A percentile compares a stretch with the other conserved stretches of the same genome.
Conservation (phyloP, 1,140 invertebrate species). For the Brachionus rubens region DNA sequence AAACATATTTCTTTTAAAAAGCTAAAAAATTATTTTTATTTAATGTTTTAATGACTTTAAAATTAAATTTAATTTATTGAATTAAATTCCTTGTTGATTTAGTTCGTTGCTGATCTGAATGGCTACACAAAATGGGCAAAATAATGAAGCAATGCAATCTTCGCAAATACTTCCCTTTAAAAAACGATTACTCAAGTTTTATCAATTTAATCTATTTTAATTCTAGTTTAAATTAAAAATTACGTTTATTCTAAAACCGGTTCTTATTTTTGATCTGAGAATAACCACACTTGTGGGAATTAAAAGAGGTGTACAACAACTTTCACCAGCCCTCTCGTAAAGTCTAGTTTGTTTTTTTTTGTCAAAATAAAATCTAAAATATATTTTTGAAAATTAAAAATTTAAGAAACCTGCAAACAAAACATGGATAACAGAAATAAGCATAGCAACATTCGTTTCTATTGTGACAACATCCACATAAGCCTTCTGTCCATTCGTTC, state of each 20-base stretch:
- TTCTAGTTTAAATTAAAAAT: not conserved
- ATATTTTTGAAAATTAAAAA: not conserved
- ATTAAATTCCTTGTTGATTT: conserved; percentile 33
- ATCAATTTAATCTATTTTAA: not conserved
- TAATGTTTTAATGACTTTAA: too few relatives aligned
- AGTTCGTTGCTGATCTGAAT: conserved; percentile 39
- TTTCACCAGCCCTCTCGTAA: conserved; percentile 26
- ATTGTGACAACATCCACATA: conserved; percentile 28
- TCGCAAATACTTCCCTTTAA: conserved; percentile 39
- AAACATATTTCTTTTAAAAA: too few relatives aligned
- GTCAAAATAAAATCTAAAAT: too few relatives aligned
- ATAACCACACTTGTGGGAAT: not conserved
- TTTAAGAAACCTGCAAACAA: not conserved
- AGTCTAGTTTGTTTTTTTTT: not conserved
- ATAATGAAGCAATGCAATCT: conserved; percentile 17
- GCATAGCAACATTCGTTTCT: conserved; percentile 27
- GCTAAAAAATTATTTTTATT: too few relatives aligned
- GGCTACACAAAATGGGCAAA: conserved; percentile 7
- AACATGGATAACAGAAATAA: conserved; percentile 42
- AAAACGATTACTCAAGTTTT: not conserved
- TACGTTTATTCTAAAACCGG: conserved; percentile 30
- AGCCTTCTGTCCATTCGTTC: conserved; percentile 44
- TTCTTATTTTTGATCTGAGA: conserved; percentile 22
- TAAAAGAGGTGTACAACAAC: conserved; percentile 30
- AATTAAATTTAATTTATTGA: not conserved